Evolutionary conservation across 1,140 invertebrate species (phyloP), one percentile per base, ranked within the genome.

Genomic region (Euura saliciscinereae): DNA sequence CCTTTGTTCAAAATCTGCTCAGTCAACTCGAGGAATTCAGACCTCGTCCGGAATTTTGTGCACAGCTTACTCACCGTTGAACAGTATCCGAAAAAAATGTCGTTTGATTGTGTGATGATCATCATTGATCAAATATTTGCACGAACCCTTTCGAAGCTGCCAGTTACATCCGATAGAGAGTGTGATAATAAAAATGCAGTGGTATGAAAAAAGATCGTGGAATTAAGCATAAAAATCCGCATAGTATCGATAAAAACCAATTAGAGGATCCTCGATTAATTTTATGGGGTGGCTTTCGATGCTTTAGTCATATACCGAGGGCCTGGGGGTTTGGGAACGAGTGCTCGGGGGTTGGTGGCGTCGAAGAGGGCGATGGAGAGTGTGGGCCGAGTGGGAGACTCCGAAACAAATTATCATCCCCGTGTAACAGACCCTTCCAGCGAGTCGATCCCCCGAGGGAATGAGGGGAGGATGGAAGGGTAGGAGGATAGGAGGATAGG

Each of bases 391-490:
- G 59, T 11, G 66, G 66, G 66, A 42, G 66, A 67, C 66, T 67
- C 66, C 66, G 66, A 28, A 67, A 67, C 66, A 67, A 67, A 67
- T 67, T 67, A 67, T 67, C 66, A 67, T 67, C 66, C 43, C 66
- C 66, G 66, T 67, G 66, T 67, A 67, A 67, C 28, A 67, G 66
- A 67, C 66, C 66, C 66, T 67, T 67, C 66, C 66, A 44, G 13
- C 66, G 66, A 67, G 66, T 67, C 66, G 66, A 67, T 67, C 66
- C 66, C 66, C 66, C 66, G 66, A 42, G 43, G 66, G 66, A 67
- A 8, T 28, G 10, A 10, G 10, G 66, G 66, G 66, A 67, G 13
- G 43, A 10, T 67, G 28, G 66, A 28, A 42, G 42, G 11, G 13
- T 0, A 8, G 10, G 4, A 67, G 13, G 28, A 10, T 64, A 13